Percentiles rank a stretch among this genome's conserved stretches.
Conservation (phyloP, 2,113 vertebrate genomes). For the Rhinichthys klamathensis region DNA sequence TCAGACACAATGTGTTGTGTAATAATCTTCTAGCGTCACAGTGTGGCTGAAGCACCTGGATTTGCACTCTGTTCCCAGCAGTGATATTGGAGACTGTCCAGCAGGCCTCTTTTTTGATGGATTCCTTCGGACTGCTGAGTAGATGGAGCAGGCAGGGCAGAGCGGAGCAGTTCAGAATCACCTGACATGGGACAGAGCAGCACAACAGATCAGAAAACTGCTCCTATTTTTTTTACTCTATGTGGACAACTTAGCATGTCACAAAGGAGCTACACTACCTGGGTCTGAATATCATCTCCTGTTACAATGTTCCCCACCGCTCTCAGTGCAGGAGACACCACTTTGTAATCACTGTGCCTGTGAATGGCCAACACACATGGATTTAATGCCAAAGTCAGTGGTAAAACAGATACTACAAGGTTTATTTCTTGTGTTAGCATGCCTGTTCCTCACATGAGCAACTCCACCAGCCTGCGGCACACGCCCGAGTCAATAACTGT, state of each 20-base stretch:
- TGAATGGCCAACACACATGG: not conserved
- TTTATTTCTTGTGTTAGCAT: not conserved
- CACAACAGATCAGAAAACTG: constrained; percentile 17
- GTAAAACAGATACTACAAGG: not conserved
- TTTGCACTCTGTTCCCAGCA: constrained; percentile 90
- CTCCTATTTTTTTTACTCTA: not conserved
- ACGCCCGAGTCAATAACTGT: constrained; percentile 93
- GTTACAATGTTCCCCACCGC: constrained; percentile 94
- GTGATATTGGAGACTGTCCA: constrained; percentile 95
- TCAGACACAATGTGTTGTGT: not conserved
- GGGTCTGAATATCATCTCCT: constrained; percentile 91
- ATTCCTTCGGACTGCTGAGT: constrained; percentile 90
- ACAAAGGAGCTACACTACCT: constrained; percentile 72
- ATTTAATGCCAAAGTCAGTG: not conserved
- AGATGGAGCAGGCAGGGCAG: constrained; percentile 90
- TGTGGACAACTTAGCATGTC: not conserved
- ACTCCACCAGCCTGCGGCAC: constrained; percentile 89
- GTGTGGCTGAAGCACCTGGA: constrained; percentile 68
- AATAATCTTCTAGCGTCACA: not conserved
- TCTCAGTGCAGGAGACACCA: constrained; percentile 89
- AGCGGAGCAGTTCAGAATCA: constrained; percentile 90
- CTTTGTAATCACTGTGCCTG: constrained; percentile 92
- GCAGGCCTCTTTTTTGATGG: constrained; percentile 90
- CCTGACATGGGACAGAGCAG: constrained; percentile 70
- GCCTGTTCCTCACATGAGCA: constrained; percentile 84